Percentiles rank a stretch among this genome's conserved stretches.
Conservation (phyloP, 2,113 vertebrate species). For the Oryzias curvinotus region DNA sequence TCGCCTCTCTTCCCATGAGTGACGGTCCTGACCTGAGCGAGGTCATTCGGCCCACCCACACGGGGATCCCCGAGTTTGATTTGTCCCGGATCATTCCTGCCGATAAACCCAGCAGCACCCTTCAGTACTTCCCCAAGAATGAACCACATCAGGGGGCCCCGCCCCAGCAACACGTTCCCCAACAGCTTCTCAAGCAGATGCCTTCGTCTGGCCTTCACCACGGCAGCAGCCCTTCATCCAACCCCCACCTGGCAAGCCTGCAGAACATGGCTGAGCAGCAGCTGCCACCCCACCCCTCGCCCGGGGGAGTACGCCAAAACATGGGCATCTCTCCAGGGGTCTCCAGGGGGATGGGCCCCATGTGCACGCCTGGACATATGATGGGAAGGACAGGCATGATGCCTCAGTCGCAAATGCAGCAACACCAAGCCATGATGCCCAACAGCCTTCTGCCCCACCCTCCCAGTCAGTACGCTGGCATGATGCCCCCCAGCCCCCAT, state of each 20-base stretch:
- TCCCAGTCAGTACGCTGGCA: constrained; percentile 80
- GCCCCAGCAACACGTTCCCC: constrained; percentile 65
- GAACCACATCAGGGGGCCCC: constrained; percentile 73
- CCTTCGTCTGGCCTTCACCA: constrained; percentile 67
- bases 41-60: constrained; percentile 91
- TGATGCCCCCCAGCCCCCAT: constrained; percentile 85
- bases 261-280: constrained; percentile 97
- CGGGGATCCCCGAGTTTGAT: constrained; percentile 96
- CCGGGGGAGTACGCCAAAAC: constrained; percentile 76
- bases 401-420: constrained; percentile 74
- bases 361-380: constrained; percentile 91
- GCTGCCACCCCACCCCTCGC: constrained; percentile 76
- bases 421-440: constrained; percentile 85
- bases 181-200: constrained; percentile 78
- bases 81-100: constrained; percentile 97
- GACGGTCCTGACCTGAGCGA: constrained; percentile 93
- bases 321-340: constrained; percentile 77
- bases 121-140: constrained; percentile 96
- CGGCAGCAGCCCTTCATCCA: constrained; percentile 77
- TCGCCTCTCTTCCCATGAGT: constrained; percentile 81
- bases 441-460: constrained; percentile 81
- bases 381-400: constrained; percentile 92
- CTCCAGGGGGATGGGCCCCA: constrained; percentile 80
- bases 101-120: constrained; percentile 97
- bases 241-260: constrained; percentile 94